Base-by-base conservation (phyloP, 2,113 vertebrate species). In the Odobenus rosmarus region DNA sequence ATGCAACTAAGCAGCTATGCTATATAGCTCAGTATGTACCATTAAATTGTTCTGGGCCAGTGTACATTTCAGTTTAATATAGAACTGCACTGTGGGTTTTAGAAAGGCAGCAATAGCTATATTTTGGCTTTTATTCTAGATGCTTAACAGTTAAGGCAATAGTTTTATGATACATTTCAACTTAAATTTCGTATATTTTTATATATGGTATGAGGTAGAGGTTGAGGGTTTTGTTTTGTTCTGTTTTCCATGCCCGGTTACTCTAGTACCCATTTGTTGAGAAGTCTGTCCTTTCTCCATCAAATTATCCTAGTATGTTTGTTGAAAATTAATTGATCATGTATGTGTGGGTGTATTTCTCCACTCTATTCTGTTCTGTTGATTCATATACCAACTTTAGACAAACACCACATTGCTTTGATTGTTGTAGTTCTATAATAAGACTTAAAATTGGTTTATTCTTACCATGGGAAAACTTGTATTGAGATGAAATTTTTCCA, bases 61-160 rank as follows among this genome's bases (percentile, higher is more conserved):
- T 8, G 7, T 26, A 71, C 62, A 55, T 84, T 69, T 93, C 92
- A 71, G 57, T 82, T 87, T 91, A 92, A 71, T 15, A 62, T 1
- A 83, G 93, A 96, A 86, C 90, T 97, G 92, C 80, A 28, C 90
- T 74, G n/a, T 94, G 88, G 55, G 69, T 76, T 80, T 96, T 71
- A 96, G 55, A 96, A 97, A 98, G 97, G 97, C 98, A 97, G 97
- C 97, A 71, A 85, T 33, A 81, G 88, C 95, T 95, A 31, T 42
- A 93, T 96, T 98, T 98, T 97, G 96, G 97, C 97, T 98, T 97
- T 98, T 98, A 98, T 90, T 98, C 98, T 96, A 97, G 97, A 98
- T 98, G 95, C 97, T 95, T 95, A 98, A 98, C 96, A 95, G 96
- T 98, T 99, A 99, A 99, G 99, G 99, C 98, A 21, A 98, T 96